Percentiles rank a stretch among this genome's conserved stretches.
phyloP scores from a whole-genome alignment of 37 sponge, comb jelly and placozoan species.

The Tethya wilhelma region DNA sequence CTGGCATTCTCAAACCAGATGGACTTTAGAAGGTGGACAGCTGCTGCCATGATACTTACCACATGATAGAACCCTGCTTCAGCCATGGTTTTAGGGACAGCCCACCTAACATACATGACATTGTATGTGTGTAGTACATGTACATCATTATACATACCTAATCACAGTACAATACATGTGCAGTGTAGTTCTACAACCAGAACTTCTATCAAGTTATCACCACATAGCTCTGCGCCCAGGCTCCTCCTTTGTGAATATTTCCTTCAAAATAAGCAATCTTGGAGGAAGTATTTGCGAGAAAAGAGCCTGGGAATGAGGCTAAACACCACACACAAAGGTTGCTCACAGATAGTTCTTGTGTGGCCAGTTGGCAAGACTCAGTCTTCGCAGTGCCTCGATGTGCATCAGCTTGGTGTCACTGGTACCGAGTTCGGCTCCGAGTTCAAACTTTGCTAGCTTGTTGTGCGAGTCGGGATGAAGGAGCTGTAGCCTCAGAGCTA shows the following conservation, averaged over 20 bases:
- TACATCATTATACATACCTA: no score
- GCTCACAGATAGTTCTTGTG: constrained; percentile 77
- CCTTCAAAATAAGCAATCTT: no score
- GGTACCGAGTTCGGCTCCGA: neutral
- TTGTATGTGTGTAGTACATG: neutral
- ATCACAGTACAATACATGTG: no score
- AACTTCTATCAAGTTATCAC: no score
- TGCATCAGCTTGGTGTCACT: constrained; percentile 50
- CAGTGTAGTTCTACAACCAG: no score
- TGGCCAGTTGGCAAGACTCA: constrained; percentile 73
- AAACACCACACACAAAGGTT: neutral
- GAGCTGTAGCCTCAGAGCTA: constrained; percentile 29
- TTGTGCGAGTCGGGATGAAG: constrained; percentile 23
- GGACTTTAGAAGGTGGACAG: no score
- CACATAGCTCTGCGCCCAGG: no score
- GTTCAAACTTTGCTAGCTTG: constrained; percentile 13
- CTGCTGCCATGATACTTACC: constrained; percentile 16
- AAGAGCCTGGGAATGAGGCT: neutral
- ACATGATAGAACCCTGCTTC: constrained; percentile 62
- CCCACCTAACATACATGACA: constrained; percentile 44
- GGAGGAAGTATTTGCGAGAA: neutral
- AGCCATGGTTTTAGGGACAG: constrained; percentile 50
- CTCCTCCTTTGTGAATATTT: no score
- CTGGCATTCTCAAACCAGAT: no score
- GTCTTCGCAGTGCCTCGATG: constrained; percentile 64